These are phyloP conservation scores for Stictocephala bisonia DNA, from an alignment of 2,888 invertebrate genomes.

Conservation along the genomic window DNA sequence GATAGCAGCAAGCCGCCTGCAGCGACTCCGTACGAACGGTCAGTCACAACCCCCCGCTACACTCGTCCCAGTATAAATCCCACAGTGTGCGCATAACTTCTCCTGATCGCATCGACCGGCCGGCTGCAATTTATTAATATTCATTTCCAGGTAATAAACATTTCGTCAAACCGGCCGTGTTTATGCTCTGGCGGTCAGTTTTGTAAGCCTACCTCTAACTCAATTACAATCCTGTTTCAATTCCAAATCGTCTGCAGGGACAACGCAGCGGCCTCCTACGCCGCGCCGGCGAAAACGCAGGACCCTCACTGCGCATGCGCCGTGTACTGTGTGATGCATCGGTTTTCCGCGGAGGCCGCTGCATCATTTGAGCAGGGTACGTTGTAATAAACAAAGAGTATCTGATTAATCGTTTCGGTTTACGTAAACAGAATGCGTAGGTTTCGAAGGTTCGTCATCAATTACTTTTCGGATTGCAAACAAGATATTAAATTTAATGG, in stretches of 20 bases:
- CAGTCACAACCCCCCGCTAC: slow-evolving; percentile 23
- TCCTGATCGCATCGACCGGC: slow-evolving; percentile 31
- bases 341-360: no score
- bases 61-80: slow-evolving; percentile 34
- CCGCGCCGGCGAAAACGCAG: no score
- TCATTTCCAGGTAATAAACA: slow-evolving; percentile 44
- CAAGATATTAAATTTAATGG: no score
- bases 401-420: no score
- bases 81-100: slow-evolving; percentile 17
- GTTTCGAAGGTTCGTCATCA: no score
- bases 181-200: background rate
- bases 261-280: slow-evolving; percentile 21
- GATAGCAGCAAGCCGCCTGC: slow-evolving; percentile 8
- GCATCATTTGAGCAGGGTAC: no score
- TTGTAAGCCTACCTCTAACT: slow-evolving; percentile 35
- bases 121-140: slow-evolving; percentile 44
- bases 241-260: slow-evolving; percentile 37
- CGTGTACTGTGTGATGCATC: no score
- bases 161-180: slow-evolving; percentile 41
- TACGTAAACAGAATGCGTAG: no score
- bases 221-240: slow-evolving; percentile 37
- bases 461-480: no score
- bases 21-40: background rate
- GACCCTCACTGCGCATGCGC: no score
- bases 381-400: no score